Conservation (phyloP, 2,797 vertebrate species). For the Cheirogaleus major region DNA sequence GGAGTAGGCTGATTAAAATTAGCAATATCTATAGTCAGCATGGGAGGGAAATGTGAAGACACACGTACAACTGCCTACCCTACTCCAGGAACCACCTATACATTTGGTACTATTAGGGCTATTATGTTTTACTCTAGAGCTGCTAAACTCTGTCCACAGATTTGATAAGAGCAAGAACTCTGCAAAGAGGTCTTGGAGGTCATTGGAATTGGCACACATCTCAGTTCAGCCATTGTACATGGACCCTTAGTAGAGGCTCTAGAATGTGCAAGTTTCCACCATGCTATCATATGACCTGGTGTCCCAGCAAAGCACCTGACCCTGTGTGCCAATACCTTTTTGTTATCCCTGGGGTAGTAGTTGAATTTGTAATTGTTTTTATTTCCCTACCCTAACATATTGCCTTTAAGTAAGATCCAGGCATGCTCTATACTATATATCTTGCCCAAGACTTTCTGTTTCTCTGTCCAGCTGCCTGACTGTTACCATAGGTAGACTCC, state of each 20-base stretch:
- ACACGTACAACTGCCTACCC: rapidly evolving
- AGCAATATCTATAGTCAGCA: neutral
- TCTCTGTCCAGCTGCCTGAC: neutral
- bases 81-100: neutral
- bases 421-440: neutral
- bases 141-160: neutral
- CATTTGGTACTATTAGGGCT: too few species aligned
- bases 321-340: rapidly evolving
- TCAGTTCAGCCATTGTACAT: neutral
- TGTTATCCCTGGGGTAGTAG: neutral
- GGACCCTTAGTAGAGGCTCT: neutral
- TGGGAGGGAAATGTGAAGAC: rapidly evolving
- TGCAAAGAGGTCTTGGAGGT: neutral
- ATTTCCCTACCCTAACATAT: neutral
- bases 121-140: neutral
- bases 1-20: neutral
- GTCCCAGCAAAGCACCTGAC: rapidly evolving
- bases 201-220: neutral
- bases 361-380: neutral
- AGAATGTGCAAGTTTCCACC: neutral
- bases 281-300: neutral
- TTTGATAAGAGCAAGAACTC: neutral
- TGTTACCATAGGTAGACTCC: neutral
- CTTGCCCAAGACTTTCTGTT: neutral
- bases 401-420: neutral